phyloP scores from a whole-genome alignment of 2,113 vertebrate species.

The Scolopax mira region DNA sequence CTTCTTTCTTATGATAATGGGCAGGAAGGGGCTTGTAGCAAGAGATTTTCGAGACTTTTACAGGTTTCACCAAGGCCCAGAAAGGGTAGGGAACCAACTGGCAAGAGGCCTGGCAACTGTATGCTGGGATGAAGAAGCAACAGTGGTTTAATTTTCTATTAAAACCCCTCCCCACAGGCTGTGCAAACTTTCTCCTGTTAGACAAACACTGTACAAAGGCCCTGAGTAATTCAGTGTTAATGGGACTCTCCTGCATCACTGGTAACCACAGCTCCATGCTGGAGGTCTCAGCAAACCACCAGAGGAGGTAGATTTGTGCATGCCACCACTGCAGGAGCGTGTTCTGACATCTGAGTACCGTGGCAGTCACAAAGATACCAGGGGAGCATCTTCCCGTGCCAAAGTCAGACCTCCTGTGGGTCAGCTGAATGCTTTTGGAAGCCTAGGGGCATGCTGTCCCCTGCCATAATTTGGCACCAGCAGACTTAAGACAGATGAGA shows the following conservation, averaged over 20 bases:
- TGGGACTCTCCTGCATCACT: not conserved
- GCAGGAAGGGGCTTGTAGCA: not conserved
- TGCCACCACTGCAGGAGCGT: not conserved
- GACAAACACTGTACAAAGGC: not conserved
- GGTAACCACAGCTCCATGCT: not conserved
- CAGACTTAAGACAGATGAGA: not conserved
- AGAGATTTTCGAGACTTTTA: not conserved
- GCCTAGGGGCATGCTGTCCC: not conserved
- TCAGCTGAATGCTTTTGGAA: not conserved
- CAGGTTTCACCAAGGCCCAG: not conserved
- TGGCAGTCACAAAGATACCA: not conserved
- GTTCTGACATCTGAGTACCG: not conserved
- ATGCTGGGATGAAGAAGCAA: not conserved
- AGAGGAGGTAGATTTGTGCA: not conserved
- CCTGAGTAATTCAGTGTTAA: not conserved
- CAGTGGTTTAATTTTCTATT: not conserved
- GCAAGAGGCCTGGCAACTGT: not conserved
- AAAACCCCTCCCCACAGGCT: not conserved
- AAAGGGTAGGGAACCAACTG: not conserved
- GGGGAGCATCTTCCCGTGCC: not conserved
- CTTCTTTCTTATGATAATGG: not conserved
- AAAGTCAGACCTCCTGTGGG: not conserved
- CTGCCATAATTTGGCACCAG: not conserved
- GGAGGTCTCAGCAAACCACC: not conserved
- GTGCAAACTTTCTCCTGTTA: not conserved